A percentile compares a stretch with the other conserved stretches of the same genome.
Conservation (phyloP, 2,797 vertebrate genomes). For the Leptodon cayanensis region DNA sequence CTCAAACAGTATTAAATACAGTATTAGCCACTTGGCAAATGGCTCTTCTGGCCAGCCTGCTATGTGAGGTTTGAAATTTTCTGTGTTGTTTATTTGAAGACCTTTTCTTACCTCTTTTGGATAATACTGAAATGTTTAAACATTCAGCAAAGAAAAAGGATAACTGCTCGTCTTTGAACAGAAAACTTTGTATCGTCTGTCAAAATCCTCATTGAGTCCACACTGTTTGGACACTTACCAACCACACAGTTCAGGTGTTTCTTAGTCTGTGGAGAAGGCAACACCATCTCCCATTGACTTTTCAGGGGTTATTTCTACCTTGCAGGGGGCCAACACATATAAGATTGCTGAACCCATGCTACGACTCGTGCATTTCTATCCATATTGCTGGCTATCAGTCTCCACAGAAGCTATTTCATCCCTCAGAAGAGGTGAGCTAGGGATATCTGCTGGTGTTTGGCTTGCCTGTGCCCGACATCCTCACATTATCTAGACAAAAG, state of each 20-base stretch:
- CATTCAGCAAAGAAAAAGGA: background rate
- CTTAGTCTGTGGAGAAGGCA: background rate
- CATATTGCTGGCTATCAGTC: background rate
- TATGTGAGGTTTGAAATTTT: background rate
- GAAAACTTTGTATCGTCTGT: background rate
- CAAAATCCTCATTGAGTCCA: background rate
- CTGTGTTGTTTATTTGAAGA: constrained; percentile 19
- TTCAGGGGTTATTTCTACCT: background rate
- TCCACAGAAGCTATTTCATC: background rate
- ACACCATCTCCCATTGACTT: accelerated
- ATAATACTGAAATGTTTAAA: background rate
- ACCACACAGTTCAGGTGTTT: background rate
- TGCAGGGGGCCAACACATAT: accelerated
- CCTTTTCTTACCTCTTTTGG: background rate
- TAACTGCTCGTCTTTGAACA: background rate
- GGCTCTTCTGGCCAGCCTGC: background rate
- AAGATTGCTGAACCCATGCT: background rate
- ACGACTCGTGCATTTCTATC: background rate
- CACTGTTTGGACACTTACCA: background rate
- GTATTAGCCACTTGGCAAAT: background rate
- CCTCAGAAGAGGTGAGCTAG: background rate
- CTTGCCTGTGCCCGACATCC: background rate
- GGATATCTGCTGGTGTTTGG: background rate
- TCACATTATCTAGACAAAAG: background rate
- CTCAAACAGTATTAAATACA: background rate